Evolutionary conservation across 2,797 vertebrate genomes (phyloP), one percentile per base, ranked within the genome.

Genomic region (Alfaro cultratus): DNA sequence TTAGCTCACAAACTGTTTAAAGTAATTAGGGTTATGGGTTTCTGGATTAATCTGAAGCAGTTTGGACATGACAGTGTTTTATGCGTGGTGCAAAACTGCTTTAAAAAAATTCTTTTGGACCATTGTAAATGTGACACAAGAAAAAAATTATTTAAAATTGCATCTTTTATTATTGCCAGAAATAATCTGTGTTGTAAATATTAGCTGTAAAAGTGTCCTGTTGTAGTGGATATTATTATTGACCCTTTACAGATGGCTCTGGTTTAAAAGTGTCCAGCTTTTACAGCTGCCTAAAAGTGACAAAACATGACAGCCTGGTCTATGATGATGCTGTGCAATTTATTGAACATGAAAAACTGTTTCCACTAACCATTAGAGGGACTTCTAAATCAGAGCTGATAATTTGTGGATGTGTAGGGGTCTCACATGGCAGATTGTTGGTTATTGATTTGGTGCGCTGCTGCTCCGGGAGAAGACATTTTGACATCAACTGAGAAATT

Each of bases 251-350:
- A 2, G 47, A 84, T 83, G 41, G 82, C 81, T 80, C 84, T 60
- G 62, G 73, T 85, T 91, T 78, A 86, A 89, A 75, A 89, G 84
- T 72, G 60, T 18, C 47, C 2, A 73, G 80, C 41, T 51, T 88
- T 90, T 86, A 84, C 23, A 73, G 47, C 57, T 0, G 39, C 0
- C 55, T 41, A 55, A 36, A 70, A 8, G 31, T 78, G 78, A 76
- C 10, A 0, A 41, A 73, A 26, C 78, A 78, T 36, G 73, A 72
- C 73, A 53, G 74, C 51, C 79, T 74, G 60, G 81, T 45, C 13
- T 18, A 36, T 39, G 45, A 46, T 45, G 43, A 5, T 64, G 36
- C 55, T 57, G 67, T 55, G 70, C 45, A 21, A 5, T 15, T 49
- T 49, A 41, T 9, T 5, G 68, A 13, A 29, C 3, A 6, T 5